Evolutionary conservation across 2,113 vertebrate genomes (phyloP), one percentile per base, ranked within the genome.

Genomic region (Zosterops lateralis): DNA sequence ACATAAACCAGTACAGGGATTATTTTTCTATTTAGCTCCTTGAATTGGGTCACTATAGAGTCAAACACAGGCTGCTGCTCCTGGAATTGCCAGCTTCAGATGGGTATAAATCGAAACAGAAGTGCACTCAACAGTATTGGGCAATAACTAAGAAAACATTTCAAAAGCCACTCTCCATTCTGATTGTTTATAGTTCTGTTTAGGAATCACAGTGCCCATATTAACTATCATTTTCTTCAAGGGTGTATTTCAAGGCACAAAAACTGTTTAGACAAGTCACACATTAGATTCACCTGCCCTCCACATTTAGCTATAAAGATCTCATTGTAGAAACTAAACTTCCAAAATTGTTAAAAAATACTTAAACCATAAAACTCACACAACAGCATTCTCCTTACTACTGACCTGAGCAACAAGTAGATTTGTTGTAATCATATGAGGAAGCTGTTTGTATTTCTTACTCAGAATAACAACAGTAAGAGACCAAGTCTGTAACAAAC

Each of bases 351-450:
- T 78, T 42, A 21, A 44, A 84, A 84, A 26, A 72, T n/a, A 12
- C 1, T 13, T 31, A 44, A 83, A 64, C 9, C 14, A 15, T 32
- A 10, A 62, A 56, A 38, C 19, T 53, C n/a, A 53, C 22, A 36
- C 6, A 72, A 64, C 9, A 65, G 22, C 32, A 64, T 84, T 80
- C 25, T 81, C 57, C 29, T 88, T 53, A 61, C 34, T 60, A 97
- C 97, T 98, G 84, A 99, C 99, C 98, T 99, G 99, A 61, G 99
- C 99, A 86, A 98, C 95, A 77, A 99, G 98, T 60, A 99, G 98
- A 94, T 99, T 99, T 51, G 98, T 97, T 42, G 99, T 98, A 87
- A 99, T 98, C 96, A 98, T 96, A 90, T 99, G 99, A 90, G 99
- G 99, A 92, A 99, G 97, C 66, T 98, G 98, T 90, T 98, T 98